Evolutionary conservation across 2,797 vertebrate genomes (phyloP), one percentile per base, ranked within the genome.

Genomic region (Pseudopleuronectes americanus): DNA sequence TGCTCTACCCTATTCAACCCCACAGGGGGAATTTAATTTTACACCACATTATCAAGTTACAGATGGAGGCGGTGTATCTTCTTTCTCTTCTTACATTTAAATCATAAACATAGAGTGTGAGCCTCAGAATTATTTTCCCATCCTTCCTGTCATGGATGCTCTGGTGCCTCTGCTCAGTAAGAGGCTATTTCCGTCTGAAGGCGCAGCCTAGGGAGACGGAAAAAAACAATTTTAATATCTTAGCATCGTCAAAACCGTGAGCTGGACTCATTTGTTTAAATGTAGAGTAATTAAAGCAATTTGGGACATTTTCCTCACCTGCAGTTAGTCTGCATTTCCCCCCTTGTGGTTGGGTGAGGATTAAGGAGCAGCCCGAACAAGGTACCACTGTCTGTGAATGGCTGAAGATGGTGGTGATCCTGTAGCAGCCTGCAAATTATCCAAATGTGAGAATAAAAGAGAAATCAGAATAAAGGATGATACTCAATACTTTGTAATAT

Each of bases 371-470:
- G 28, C 90, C 85, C 2, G 31, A 8, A 56, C 93, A 94, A 3
- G 88, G 84, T 9, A 94, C 89, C 61, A 90, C 92, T 2, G 77
- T 83, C 77, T 93, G 93, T 24, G 93, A 72, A 66, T 94, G 93
- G 69, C 93, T 94, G 86, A 93, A 94, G 77, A 94, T 79, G 9
- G 91, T 94, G 57, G 87, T 90, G 86, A 94, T 93, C 80, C 48
- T 88, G 76, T 91, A 94, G 83, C 93, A 94, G 63, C 90, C 93
- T 94, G 67, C 5, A 16, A n/a, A 68, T 12, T 2, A 58, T 64
- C 28, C 5, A n/a, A 26, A 43, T 52, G 0, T 21, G 4, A 68
- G 31, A 33, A 33, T 33, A 33, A 10, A 31, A 33, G 8, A 33
- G 31, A 33, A 33, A 33, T 33, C 9, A 9, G 2, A 33, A 33